Conservation (phyloP, 2,797 vertebrate species). For the Macrochelys suwanniensis region DNA sequence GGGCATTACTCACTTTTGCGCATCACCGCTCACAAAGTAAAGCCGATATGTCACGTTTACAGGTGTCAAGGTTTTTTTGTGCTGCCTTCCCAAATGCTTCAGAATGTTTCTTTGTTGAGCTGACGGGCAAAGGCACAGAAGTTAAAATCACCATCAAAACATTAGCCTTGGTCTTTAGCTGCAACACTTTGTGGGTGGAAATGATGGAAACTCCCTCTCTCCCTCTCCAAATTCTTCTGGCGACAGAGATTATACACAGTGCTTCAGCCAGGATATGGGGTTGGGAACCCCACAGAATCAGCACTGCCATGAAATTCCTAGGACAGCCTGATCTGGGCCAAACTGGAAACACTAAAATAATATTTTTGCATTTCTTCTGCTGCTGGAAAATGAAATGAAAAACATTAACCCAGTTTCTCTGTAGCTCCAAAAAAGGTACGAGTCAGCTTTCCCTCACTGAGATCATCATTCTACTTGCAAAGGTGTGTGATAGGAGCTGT, state of each 20-base stretch:
- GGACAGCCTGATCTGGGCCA: not conserved
- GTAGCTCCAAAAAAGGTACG: not conserved
- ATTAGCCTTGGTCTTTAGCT: not conserved
- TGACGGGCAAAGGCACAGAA: not conserved
- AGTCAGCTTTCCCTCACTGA: not conserved
- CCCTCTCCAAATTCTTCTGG: not conserved
- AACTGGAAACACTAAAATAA: not conserved
- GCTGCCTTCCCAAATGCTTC: not conserved
- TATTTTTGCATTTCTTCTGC: not conserved
- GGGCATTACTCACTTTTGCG: accelerated
- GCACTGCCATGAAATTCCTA: not conserved
- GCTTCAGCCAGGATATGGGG: not conserved
- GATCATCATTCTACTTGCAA: not conserved
- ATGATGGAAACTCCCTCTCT: not conserved
- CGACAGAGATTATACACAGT: not conserved
- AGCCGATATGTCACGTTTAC: not conserved
- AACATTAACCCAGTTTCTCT: not conserved
- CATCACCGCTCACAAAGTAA: not conserved
- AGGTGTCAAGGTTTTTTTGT: not conserved
- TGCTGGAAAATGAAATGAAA: not conserved
- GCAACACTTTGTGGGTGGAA: not conserved
- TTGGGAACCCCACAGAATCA: not conserved
- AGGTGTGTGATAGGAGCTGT: not conserved
- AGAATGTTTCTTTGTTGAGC: not conserved
- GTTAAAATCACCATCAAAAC: not conserved